phyloP scores from a whole-genome alignment of 1,140 invertebrate genomes.

The Agrypnia vestita region DNA sequence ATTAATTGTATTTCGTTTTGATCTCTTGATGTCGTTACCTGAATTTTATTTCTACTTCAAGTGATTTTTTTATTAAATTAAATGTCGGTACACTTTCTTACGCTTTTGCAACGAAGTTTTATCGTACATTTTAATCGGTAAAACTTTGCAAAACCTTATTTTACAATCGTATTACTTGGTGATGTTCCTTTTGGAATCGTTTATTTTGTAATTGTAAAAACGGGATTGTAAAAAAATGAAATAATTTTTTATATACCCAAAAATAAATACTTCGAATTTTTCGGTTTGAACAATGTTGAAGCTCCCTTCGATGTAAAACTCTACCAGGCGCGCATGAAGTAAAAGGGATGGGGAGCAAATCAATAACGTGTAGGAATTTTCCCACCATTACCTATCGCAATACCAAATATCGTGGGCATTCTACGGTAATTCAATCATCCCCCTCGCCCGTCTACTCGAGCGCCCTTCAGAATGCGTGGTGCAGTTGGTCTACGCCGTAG shows the following conservation, averaged over 20 bases:
- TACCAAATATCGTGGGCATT: conserved; percentile 1
- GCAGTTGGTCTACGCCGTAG: conserved; percentile 9
- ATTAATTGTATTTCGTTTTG: too few species aligned
- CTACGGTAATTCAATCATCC: conserved; percentile 8
- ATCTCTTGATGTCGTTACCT: too few species aligned
- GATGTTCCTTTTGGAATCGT: too few species aligned
- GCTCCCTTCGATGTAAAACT: background rate
- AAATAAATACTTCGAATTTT: background rate
- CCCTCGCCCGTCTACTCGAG: background rate
- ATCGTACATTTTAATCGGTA: too few species aligned
- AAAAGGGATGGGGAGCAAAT: background rate
- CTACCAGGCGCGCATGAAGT: background rate
- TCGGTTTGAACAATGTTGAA: background rate
- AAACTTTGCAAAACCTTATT: too few species aligned
- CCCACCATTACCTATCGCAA: conserved; percentile 1
- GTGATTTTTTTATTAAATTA: too few species aligned
- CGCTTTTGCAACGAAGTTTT: too few species aligned
- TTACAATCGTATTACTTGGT: too few species aligned
- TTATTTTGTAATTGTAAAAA: too few species aligned
- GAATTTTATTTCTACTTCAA: too few species aligned
- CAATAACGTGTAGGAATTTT: background rate
- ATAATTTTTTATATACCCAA: background rate
- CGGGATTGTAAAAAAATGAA: too few species aligned
- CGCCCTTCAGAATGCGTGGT: conserved; percentile 10
- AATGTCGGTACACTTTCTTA: too few species aligned